Percentiles rank a stretch among this genome's conserved stretches.
Conservation (phyloP, 1,140 invertebrate species). For the Pseudoatta argentina region DNA sequence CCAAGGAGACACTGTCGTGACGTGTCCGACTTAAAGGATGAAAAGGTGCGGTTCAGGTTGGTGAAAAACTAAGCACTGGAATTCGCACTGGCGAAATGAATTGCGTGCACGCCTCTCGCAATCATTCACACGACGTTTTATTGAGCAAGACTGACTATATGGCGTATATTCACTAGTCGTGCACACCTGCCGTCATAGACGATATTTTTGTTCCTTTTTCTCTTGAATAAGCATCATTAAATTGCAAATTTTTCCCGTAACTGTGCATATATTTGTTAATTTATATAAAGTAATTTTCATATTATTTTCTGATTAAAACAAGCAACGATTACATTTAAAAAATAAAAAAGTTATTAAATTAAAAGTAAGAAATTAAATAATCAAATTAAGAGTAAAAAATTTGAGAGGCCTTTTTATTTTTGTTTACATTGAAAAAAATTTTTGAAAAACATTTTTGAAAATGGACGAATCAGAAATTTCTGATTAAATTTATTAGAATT, state of each 20-base stretch:
- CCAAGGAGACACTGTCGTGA: not conserved
- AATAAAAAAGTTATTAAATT: not conserved
- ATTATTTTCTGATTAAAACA: not conserved
- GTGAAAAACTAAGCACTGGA: slow-evolving; percentile 47
- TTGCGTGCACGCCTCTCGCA: slow-evolving; percentile 61
- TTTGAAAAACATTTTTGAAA: no score
- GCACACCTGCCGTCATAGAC: slow-evolving; percentile 68
- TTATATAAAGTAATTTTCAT: not conserved
- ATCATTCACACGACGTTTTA: slow-evolving; percentile 68
- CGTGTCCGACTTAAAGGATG: slow-evolving; percentile 24
- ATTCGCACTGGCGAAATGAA: slow-evolving; percentile 70
- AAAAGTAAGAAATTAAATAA: not conserved
- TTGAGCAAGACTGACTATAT: slow-evolving; percentile 62
- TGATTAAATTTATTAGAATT: no score
- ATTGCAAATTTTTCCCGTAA: not conserved
- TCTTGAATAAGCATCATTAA: not conserved
- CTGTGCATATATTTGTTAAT: no score
- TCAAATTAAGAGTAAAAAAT: no score
- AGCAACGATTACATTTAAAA: not conserved
- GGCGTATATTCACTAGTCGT: slow-evolving; percentile 23
- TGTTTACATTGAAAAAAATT: no score
- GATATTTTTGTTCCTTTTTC: slow-evolving; percentile 40
- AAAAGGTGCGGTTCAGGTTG: slow-evolving; percentile 43
- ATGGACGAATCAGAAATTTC: no score
- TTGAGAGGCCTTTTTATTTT: no score